These are phyloP conservation scores for Oppia nitens DNA, from an alignment of 1,140 invertebrate species.

Conservation along the genomic window DNA sequence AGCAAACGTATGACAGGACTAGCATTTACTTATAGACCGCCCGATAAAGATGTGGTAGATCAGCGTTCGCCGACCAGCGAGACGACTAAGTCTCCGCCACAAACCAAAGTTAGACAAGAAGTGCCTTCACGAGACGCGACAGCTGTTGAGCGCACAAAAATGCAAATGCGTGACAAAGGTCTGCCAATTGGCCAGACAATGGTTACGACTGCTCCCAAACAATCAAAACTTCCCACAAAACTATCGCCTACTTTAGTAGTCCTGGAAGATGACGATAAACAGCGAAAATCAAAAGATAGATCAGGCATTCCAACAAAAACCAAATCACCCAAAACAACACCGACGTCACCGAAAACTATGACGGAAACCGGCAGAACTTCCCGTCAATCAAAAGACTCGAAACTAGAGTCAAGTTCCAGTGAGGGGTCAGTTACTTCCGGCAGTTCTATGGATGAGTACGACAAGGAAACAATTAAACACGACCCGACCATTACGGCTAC, in stretches of 20 bases:
- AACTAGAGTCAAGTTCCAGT: constrained; percentile 15
- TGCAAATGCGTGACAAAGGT: neutral
- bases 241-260: neutral
- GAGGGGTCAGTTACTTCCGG: constrained; percentile 13
- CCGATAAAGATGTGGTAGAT: constrained; percentile 5
- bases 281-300: neutral
- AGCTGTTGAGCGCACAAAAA: neutral
- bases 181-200: neutral
- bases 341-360: neutral
- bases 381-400: constrained; percentile 15
- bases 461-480: constrained; percentile 11
- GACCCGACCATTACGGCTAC: neutral
- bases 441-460: constrained; percentile 18
- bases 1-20: constrained; percentile 16
- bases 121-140: neutral
- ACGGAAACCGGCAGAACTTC: constrained; percentile 8
- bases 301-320: neutral
- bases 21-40: constrained; percentile 22
- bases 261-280: neutral
- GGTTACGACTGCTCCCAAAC: neutral
- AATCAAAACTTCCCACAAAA: neutral
- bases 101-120: neutral
- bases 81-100: neutral
- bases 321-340: neutral
- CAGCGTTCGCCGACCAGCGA: neutral